Conservation (phyloP, 2,888 invertebrate genomes). For the Artemia sp. region DNA sequence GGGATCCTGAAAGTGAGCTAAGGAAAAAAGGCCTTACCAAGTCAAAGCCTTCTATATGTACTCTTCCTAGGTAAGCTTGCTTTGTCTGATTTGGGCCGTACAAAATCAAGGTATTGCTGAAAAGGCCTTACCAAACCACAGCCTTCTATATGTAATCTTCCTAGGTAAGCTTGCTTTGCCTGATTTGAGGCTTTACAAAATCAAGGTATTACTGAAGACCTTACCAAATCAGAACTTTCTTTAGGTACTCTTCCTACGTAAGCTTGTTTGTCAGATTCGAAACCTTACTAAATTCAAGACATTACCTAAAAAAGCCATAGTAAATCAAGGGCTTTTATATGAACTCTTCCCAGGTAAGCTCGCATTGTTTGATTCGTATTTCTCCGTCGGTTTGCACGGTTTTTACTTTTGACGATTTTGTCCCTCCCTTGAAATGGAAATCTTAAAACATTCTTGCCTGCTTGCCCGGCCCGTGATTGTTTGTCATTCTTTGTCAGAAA, state of each 20-base stretch:
- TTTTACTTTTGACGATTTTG: too few species aligned
- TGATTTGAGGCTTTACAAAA: too few species aligned
- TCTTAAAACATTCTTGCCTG: too few species aligned
- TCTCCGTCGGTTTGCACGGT: too few species aligned
- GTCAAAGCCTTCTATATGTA: constrained; percentile 45
- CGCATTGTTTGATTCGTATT: too few species aligned
- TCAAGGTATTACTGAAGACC: constrained; percentile 35
- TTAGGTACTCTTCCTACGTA: constrained; percentile 33
- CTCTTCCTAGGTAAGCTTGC: constrained; percentile 30
- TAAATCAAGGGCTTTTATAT: constrained; percentile 27
- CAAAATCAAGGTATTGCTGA: constrained; percentile 18
- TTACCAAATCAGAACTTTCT: constrained; percentile 61
- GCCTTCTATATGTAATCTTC: constrained; percentile 38
- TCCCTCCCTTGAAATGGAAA: too few species aligned
- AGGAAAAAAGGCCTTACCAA: constrained; percentile 78
- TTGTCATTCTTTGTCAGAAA: too few species aligned
- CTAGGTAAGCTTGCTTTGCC: constrained; percentile 23
- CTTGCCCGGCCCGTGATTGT: too few species aligned
- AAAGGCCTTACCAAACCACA: constrained; percentile 74
- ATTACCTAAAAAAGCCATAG: too few species aligned
- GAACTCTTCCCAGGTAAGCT: constrained; percentile 31
- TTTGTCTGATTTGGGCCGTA: too few species aligned
- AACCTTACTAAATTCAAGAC: too few species aligned
- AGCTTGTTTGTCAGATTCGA: too few species aligned
- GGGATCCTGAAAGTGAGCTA: constrained; percentile 74